Percentiles rank a stretch among this genome's conserved stretches.
These are phyloP conservation scores for Gymnogyps californianus DNA, from an alignment of 2,113 vertebrate species.

Conservation along the genomic window DNA sequence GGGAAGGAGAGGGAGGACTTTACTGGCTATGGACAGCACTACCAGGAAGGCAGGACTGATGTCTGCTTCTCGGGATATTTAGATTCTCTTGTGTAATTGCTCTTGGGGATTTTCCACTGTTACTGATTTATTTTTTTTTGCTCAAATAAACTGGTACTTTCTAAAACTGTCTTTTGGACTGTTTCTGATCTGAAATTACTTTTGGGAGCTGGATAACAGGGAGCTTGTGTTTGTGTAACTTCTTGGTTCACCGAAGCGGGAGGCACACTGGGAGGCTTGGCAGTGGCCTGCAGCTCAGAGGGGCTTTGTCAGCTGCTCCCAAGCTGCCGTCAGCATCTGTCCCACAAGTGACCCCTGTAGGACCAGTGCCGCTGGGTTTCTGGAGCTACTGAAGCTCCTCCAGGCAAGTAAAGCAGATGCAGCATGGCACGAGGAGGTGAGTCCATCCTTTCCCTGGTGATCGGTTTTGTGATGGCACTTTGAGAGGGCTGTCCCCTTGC, in stretches of 20 bases:
- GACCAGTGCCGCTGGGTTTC: not conserved
- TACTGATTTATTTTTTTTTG: slow-evolving; percentile 40
- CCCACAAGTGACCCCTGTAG: not conserved
- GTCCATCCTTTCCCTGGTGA: not conserved
- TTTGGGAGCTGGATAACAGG: not conserved
- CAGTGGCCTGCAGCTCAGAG: not conserved
- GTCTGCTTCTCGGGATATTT: not conserved
- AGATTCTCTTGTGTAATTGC: slow-evolving; percentile 52
- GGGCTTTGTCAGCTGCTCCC: not conserved
- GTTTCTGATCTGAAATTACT: slow-evolving; percentile 8
- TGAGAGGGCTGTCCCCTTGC: not conserved
- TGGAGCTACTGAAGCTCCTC: not conserved
- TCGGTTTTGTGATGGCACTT: not conserved
- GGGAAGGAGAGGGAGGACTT: not conserved
- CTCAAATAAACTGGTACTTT: slow-evolving; percentile 79
- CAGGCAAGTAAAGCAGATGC: not conserved
- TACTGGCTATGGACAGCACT: not conserved
- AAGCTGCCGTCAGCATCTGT: not conserved
- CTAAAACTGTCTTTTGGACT: slow-evolving; percentile 43
- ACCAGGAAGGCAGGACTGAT: not conserved
- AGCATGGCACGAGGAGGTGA: not conserved
- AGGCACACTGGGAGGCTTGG: not conserved
- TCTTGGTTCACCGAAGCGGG: not conserved
- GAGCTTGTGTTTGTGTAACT: not conserved
- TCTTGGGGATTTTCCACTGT: slow-evolving; percentile 65